phyloP scores from a whole-genome alignment of 2,113 vertebrate genomes.

The Proteles cristata region DNA sequence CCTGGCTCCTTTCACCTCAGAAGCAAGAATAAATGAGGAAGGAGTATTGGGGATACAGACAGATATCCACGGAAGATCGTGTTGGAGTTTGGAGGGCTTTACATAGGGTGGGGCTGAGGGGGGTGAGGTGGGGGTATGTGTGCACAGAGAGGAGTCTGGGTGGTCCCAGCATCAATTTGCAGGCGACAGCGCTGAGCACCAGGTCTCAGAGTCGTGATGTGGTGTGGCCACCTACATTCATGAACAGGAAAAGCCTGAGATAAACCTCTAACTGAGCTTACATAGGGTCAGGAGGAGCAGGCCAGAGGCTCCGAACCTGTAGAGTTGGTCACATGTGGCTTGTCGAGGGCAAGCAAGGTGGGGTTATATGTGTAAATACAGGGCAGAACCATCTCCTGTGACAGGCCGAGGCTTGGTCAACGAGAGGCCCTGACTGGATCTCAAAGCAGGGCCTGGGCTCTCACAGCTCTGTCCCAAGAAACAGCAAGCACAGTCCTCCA shows the following conservation, averaged over 20 bases:
- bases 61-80: neutral
- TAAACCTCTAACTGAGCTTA: neutral
- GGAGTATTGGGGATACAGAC: neutral
- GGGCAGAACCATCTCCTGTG: neutral
- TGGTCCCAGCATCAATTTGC: neutral
- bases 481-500: neutral
- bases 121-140: fast-evolving
- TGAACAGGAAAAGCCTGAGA: neutral
- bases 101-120: too few relatives aligned
- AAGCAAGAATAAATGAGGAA: neutral
- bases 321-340: neutral
- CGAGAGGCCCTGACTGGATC: neutral
- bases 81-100: neutral
- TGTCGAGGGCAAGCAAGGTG: neutral
- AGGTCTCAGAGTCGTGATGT: neutral
- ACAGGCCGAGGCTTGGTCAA: neutral
- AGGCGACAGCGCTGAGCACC: fast-evolving
- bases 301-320: neutral
- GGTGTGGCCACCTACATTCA: neutral
- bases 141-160: fast-evolving
- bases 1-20: neutral
- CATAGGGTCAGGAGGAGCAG: neutral
- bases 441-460: neutral
- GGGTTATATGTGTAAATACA: neutral
- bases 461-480: neutral